Percentiles rank a stretch among this genome's conserved stretches.
phyloP scores from a whole-genome alignment of 2,888 invertebrate species.

The Eupithecia subfuscata region DNA sequence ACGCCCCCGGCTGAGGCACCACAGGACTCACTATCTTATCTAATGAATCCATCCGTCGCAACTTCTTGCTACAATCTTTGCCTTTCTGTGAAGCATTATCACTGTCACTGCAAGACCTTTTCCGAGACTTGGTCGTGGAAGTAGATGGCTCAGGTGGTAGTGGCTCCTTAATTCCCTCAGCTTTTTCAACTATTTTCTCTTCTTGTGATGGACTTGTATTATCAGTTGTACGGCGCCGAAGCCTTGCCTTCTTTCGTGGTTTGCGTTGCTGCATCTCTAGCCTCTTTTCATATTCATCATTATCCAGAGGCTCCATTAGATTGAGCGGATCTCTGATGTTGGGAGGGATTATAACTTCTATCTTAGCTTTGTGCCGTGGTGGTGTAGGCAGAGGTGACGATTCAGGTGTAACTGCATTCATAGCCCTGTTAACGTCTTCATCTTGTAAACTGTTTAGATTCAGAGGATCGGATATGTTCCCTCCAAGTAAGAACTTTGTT shows the following conservation, averaged over 20 bases:
- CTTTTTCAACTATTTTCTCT: slow-evolving; percentile 52
- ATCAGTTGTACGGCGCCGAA: slow-evolving; percentile 78
- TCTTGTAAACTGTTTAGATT: slow-evolving; percentile 96
- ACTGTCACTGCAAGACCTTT: slow-evolving; percentile 83
- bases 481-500: slow-evolving; percentile 96
- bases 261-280: slow-evolving; percentile 87
- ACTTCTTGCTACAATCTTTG: slow-evolving; percentile 77
- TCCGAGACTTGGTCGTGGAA: slow-evolving; percentile 69
- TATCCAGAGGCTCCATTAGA: slow-evolving; percentile 90
- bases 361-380: slow-evolving; percentile 90
- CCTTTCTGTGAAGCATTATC: slow-evolving; percentile 82
- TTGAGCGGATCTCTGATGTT: slow-evolving; percentile 97
- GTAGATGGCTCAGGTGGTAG: slow-evolving; percentile 71
- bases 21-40: slow-evolving; percentile 97
- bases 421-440: slow-evolving; percentile 89
- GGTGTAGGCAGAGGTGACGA: slow-evolving; percentile 95
- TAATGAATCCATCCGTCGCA: slow-evolving; percentile 88
- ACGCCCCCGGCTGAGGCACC: slow-evolving; percentile 94
- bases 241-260: slow-evolving; percentile 88
- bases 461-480: slow-evolving; percentile 97
- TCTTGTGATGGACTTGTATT: slow-evolving; percentile 67
- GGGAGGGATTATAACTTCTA: slow-evolving; percentile 96
- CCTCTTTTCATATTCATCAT: slow-evolving; percentile 92
- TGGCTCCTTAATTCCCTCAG: slow-evolving; percentile 70
- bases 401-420: slow-evolving; percentile 96